Evolutionary conservation across 1,140 invertebrate species (phyloP).

Genomic region (Diorhabda carinulata): DNA sequence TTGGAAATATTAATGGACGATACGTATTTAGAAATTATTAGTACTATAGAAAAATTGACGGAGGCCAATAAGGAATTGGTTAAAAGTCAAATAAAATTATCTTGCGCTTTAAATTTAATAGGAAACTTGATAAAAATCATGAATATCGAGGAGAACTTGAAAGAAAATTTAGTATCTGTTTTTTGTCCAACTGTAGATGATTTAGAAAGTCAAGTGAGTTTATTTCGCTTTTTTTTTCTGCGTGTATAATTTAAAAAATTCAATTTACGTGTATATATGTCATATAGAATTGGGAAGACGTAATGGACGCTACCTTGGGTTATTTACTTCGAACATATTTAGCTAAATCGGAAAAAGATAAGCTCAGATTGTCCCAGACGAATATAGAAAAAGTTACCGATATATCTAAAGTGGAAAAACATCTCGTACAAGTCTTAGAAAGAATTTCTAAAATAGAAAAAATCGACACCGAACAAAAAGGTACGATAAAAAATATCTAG

Average conservation of each 20-base stretch:
- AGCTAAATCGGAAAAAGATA: slow-evolving; percentile 51
- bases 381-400: slow-evolving; percentile 52
- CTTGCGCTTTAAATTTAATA: slow-evolving; percentile 40
- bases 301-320: slow-evolving; percentile 52
- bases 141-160: slow-evolving; percentile 36
- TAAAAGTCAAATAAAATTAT: slow-evolving; percentile 36
- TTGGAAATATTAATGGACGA: slow-evolving; percentile 69
- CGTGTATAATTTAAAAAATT: background rate
- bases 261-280: background rate
- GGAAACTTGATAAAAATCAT: slow-evolving; percentile 40
- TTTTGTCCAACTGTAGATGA: slow-evolving; percentile 39
- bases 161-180: slow-evolving; percentile 32
- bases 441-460: slow-evolving; percentile 40
- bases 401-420: slow-evolving; percentile 57
- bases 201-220: slow-evolving; percentile 43
- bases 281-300: slow-evolving; percentile 60
- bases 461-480: background rate
- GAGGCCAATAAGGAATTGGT: slow-evolving; percentile 43
- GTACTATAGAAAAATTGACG: slow-evolving; percentile 50
- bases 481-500: background rate
- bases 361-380: slow-evolving; percentile 46
- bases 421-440: slow-evolving; percentile 55
- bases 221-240: slow-evolving; percentile 7
- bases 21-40: slow-evolving; percentile 62
- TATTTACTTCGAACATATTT: slow-evolving; percentile 54